Percentiles rank a stretch among this genome's conserved stretches.
phyloP scores from a whole-genome alignment of 2,888 invertebrate species.

The Polydesmus complanatus region DNA sequence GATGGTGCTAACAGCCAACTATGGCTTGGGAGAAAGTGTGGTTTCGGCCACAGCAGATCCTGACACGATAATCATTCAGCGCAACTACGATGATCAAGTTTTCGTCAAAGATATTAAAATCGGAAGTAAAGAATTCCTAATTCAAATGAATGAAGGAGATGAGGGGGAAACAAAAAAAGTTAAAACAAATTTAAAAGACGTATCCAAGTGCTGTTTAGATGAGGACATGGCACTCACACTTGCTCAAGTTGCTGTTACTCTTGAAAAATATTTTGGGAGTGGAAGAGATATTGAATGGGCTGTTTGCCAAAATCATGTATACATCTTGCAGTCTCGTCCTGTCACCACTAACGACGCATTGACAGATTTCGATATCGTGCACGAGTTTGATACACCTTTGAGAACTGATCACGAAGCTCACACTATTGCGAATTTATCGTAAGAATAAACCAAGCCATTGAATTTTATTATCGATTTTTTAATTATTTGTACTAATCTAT shows the following conservation, averaged over 20 bases:
- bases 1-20: conserved; percentile 61
- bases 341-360: background rate
- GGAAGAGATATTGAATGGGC: background rate
- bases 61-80: background rate
- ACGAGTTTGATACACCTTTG: background rate
- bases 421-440: background rate
- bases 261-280: background rate
- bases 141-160: background rate
- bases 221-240: background rate
- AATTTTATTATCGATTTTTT: background rate
- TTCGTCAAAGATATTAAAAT: background rate
- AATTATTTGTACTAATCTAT: background rate
- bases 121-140: background rate
- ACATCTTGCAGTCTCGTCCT: background rate
- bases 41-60: background rate
- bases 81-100: background rate
- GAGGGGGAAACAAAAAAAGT: background rate
- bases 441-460: too few species aligned
- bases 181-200: background rate
- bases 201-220: background rate
- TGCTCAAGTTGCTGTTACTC: background rate
- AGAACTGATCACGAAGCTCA: background rate
- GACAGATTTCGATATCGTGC: background rate
- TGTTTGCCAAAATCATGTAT: background rate
- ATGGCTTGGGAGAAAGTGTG: conserved; percentile 56